A percentile compares a stretch with the other conserved stretches of the same genome.
Evolutionary conservation across 1,140 invertebrate species (phyloP).

Genomic region (Hesperophylax magnus): DNA sequence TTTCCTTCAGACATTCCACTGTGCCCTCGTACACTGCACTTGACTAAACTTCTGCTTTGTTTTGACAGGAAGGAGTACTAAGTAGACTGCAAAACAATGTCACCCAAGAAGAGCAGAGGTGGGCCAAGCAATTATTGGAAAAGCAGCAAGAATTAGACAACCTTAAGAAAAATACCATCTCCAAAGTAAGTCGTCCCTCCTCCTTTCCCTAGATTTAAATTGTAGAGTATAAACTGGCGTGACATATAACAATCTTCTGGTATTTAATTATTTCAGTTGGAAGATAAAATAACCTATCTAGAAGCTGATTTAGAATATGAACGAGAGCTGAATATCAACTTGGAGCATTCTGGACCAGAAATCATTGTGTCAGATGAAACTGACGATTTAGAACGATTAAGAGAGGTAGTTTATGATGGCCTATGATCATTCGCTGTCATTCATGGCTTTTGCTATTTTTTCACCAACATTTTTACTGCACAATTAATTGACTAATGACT

Average conservation of each 20-base stretch:
- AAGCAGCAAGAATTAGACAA: constrained; percentile 75
- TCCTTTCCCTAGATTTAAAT: no score
- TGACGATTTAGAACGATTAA: constrained; percentile 49
- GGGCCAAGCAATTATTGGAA: constrained; percentile 75
- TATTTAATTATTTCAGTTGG: constrained; percentile 47
- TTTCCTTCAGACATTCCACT: no score
- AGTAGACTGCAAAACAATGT: constrained; percentile 79
- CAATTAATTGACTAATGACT: no score
- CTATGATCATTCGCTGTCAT: no score
- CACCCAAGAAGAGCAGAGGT: constrained; percentile 78
- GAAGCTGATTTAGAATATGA: constrained; percentile 40
- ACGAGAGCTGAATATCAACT: constrained; percentile 11
- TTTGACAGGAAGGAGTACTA: constrained; percentile 76
- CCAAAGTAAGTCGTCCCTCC: constrained; percentile 61
- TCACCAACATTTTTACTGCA: no score
- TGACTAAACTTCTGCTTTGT: background rate
- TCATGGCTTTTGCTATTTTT: no score
- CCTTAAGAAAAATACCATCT: constrained; percentile 66
- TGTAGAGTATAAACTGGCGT: background rate
- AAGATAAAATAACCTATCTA: constrained; percentile 47
- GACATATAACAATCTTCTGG: no score
- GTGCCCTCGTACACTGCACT: no score
- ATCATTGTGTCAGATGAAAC: background rate
- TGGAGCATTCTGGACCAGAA: constrained; percentile 4
- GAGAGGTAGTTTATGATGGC: constrained; percentile 37